Evolutionary conservation across 1,140 invertebrate species (phyloP).

Genomic region (Dendrolimus punctatus): DNA sequence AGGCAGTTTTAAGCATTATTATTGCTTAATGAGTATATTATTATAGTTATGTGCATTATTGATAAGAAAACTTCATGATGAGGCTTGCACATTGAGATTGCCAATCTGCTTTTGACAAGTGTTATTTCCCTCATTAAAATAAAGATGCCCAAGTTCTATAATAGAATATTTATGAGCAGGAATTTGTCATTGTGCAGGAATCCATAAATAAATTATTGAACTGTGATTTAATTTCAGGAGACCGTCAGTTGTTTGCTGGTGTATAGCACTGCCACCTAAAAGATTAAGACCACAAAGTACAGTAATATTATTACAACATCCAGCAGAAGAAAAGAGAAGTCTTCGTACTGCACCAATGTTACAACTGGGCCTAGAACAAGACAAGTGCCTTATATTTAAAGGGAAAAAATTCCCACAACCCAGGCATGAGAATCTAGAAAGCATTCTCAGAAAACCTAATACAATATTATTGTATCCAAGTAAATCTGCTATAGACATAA

Average conservation of each 20-base stretch:
- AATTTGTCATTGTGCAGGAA: conserved; percentile 7
- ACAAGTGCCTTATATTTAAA: conserved; percentile 84
- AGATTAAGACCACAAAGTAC: conserved; percentile 78
- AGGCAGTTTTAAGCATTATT: too few species aligned
- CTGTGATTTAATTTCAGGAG: conserved; percentile 75
- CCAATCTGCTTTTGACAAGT: too few species aligned
- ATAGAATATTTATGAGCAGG: not conserved
- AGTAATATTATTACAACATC: conserved; percentile 91
- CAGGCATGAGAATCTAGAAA: conserved; percentile 77
- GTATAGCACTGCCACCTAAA: conserved; percentile 81
- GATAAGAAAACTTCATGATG: too few species aligned
- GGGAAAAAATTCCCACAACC: conserved; percentile 87
- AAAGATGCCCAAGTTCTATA: not conserved
- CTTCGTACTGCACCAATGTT: conserved; percentile 93
- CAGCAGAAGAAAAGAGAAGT: conserved; percentile 92
- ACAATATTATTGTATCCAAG: conserved; percentile 90
- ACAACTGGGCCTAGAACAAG: conserved; percentile 78
- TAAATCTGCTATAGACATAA: conserved; percentile 78
- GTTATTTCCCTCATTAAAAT: too few species aligned
- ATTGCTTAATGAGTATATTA: too few species aligned
- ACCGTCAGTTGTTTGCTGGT: conserved; percentile 92
- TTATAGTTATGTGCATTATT: too few species aligned
- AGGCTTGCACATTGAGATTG: too few species aligned
- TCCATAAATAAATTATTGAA: not conserved
- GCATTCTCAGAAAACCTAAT: conserved; percentile 79